Evolutionary conservation across 64 coral and sea anemone genomes (phyloP), one percentile per base, ranked within the genome.

Genomic region (Orbicella faveolata): DNA sequence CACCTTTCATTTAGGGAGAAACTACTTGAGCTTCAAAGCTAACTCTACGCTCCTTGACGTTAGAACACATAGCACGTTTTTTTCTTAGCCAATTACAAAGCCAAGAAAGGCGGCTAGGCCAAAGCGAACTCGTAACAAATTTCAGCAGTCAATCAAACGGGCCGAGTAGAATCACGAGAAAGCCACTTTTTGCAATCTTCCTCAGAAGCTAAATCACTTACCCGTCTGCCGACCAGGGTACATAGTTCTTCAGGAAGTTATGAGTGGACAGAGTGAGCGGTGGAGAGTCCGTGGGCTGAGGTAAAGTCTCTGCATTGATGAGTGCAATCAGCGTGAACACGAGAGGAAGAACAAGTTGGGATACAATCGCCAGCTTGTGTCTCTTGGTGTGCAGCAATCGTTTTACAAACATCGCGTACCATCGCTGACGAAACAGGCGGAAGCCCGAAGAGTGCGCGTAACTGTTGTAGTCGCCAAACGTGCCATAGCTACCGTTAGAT

Each of bases 321-420:
- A 99, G 72, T 21, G 97, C 97, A 66, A 99, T 75, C 17, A 99
- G 89, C 0, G 94, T 99, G 34, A 76, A 99, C 9, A 96, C 36
- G 35, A 99, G 52, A 4, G 97, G 97, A 10, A 99, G 74, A 0
- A 99, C 64, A 33, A 99, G 89, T 44, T 99, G 97, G 1, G 89
- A 90, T 5, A 99, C 34, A 69, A 99, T 84, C 0, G 97, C 86
- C 41, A 87, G 83, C 55, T 95, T 95, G 79, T 99, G 88, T 5
- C 97, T 77, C 15, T 90, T 95, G 36, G 97, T 95, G 74, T 99
- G 91, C 37, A 99, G 76, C 2, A 95, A 33, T 2, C 90, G 84
- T 26, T 99, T 99, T 12, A 90, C 55, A 80, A 99, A 99, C 97
- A 99, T 99, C 18, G 97, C 97, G 72, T 77, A 83, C 97, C 97